Evolutionary conservation across 2,113 vertebrate species (phyloP), one percentile per base, ranked within the genome.

Genomic region (Oncorhynchus nerka): DNA sequence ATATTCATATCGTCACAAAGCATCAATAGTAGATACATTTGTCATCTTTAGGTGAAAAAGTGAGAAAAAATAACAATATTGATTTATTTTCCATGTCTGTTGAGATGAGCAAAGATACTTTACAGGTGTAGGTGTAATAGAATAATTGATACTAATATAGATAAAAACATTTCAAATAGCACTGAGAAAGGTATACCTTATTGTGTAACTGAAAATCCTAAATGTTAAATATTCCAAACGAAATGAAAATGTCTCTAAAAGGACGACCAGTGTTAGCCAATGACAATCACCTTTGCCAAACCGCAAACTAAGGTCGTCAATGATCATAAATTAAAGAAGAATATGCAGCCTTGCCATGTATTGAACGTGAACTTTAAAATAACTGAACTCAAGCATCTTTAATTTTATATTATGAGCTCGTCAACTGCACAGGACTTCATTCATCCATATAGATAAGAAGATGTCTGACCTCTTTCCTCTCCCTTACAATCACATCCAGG

Each of bases 201-300:
- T 57, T 16, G 55, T 57, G 55, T 20, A 20, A 20, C 13, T 57
- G 13, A 57, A 57, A 57, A 57, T 16, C 34, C 6, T 34, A 8
- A 34, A 34, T 34, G 34, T 8, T 34, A 34, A 57, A 20, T 15
- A 20, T 57, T 57, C 19, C 13, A 57, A 57, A 57, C 9, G 0
- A 45, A 9, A 57, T 16, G 51, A 57, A 57, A 57, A 57, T 3
- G 16, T 57, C 13, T 20, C 55, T 57, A 2, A 57, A 57, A 57
- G 16, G 55, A 19, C 16, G 7, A 39, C 51, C 68, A 19, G 1
- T 26, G 45, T 30, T 32, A 66, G 24, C 71, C 24, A 26, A 68
- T 19, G 13, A n/a, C 32, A 65, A 12, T 20, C 1, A 26, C 57
- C 75, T 45, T 34, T 49, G 45, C 61, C 28, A 75, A 69, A 82